Evolutionary conservation across 2,113 vertebrate genomes (phyloP), one percentile per base, ranked within the genome.

Genomic region (Callospermophilus lateralis): DNA sequence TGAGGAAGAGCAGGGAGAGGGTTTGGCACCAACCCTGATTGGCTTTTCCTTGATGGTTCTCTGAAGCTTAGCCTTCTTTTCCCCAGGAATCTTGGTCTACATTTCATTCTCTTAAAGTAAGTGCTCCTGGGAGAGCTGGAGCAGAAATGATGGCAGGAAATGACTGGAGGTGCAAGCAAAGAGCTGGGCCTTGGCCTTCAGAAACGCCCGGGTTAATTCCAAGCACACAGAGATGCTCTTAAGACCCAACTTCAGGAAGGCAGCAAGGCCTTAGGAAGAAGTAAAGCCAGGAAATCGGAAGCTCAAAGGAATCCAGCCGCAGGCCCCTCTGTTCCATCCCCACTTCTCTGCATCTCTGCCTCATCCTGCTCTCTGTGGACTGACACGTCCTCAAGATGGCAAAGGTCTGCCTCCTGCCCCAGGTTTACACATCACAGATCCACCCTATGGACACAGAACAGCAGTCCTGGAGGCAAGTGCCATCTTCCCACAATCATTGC

Each of bases 301-400:
- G n/a, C 26, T 1, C 8, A 12, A n/a, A 32, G 79, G 63, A n/a
- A 22, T 1, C 9, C 15, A 16, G 15, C n/a, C 48, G 7, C 15
- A 12, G 20, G 10, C 16, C 48, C 13, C 11, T 17, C 34, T 30
- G 24, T 26, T 74, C 37, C 24, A 11, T 16, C 19, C 15, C 20
- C 12, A 42, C 48, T 4, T 32, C 84, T 34, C 4, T 5, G 1
- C 22, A 24, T 15, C 12, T 19, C 83, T 13, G 39, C 55, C 48
- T 26, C 15, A 1, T 30, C 34, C 87, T 73, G 22, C 45, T 89
- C 28, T 16, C 84, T 65, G 26, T 88, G 20, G 2, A 30, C 68
- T 12, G 1, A 32, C 4, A 12, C 17, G 0, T 6, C 15, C 7
- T 55, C 74, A 0, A 3, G 11, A 10, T 24, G 70, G 13, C n/a